phyloP scores from a whole-genome alignment of 2,113 vertebrate genomes.

The Notarius quadriscutis region DNA sequence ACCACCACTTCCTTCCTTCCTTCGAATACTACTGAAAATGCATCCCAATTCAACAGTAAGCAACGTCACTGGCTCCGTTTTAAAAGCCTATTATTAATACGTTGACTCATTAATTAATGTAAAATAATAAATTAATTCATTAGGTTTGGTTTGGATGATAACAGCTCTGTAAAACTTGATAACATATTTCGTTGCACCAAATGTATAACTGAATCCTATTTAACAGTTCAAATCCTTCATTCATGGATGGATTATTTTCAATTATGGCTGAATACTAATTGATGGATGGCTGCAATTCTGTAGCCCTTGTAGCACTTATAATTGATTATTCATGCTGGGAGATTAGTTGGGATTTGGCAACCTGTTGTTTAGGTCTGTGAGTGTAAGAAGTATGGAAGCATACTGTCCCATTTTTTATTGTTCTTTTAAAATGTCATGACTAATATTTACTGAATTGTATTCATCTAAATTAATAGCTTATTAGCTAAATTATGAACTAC shows the following conservation, averaged over 20 bases:
- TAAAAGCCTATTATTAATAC: not conserved
- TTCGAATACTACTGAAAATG: not conserved
- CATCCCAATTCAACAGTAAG: not conserved
- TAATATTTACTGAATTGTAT: not conserved
- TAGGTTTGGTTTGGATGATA: not conserved
- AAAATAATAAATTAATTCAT: not conserved
- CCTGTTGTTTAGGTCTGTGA: not conserved
- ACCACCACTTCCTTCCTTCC: not conserved
- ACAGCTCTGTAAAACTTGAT: not conserved
- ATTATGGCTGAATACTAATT: constrained; percentile 22
- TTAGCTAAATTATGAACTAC: not conserved
- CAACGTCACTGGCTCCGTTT: too few species aligned
- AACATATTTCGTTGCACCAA: not conserved
- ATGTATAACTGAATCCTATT: not conserved
- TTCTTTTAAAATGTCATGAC: not conserved
- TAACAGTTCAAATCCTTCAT: constrained; percentile 11
- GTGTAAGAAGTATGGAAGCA: not conserved
- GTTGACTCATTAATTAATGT: not conserved
- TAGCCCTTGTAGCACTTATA: not conserved
- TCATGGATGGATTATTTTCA: constrained; percentile 25
- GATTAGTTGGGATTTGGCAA: constrained; percentile 3
- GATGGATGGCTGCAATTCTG: not conserved
- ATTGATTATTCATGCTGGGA: not conserved
- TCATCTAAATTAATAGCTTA: not conserved
- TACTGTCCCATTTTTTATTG: not conserved